phyloP scores from a whole-genome alignment of 2,113 vertebrate genomes.

The Vulpes vulpes region DNA sequence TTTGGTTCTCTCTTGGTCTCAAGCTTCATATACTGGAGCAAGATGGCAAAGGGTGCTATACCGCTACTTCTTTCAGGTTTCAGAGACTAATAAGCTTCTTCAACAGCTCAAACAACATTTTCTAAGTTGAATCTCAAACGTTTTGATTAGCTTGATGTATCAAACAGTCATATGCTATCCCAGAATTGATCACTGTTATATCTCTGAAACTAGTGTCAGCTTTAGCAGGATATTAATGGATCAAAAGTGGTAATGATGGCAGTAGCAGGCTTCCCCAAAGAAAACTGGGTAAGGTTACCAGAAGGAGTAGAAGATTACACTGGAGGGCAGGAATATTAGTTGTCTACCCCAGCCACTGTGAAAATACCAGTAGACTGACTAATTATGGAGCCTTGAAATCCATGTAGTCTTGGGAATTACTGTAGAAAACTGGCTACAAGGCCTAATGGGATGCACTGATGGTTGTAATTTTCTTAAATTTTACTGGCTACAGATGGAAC shows the following conservation, averaged over 20 bases:
- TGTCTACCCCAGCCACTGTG: neutral
- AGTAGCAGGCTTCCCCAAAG: neutral
- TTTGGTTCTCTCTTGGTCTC: neutral
- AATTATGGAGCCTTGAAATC: neutral
- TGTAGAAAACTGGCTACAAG: neutral
- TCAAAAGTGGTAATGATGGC: neutral
- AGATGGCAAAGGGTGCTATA: neutral
- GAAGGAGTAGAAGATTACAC: neutral
- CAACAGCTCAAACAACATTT: neutral
- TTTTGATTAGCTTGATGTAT: neutral
- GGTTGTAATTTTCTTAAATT: constrained; percentile 59
- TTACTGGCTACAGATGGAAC: constrained; percentile 56
- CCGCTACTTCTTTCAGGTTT: neutral
- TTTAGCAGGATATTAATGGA: neutral
- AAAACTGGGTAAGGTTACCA: neutral
- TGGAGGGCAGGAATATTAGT: neutral
- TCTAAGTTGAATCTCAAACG: neutral
- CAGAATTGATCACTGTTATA: neutral
- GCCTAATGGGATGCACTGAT: neutral
- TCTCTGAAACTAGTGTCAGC: neutral
- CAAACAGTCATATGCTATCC: neutral
- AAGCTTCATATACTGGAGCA: neutral
- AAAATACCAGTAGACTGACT: neutral
- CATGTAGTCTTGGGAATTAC: neutral
- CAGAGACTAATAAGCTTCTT: neutral